Evolutionary conservation across 2,113 vertebrate species (phyloP).

Genomic region (Phasianus colchicus): DNA sequence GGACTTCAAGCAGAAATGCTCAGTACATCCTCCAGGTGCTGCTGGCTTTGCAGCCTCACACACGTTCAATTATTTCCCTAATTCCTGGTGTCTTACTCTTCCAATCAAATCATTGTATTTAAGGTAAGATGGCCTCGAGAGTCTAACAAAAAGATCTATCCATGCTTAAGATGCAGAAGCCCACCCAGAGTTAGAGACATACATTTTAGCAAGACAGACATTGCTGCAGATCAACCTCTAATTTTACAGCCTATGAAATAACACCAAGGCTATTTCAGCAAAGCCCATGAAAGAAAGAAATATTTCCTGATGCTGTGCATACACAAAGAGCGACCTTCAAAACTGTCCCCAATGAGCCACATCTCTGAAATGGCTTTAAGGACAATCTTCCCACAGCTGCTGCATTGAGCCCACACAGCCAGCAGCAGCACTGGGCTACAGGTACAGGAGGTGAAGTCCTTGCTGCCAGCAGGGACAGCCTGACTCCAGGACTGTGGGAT

Average conservation of each 20-base stretch:
- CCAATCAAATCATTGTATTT: not conserved
- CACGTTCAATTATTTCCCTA: not conserved
- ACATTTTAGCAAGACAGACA: not conserved
- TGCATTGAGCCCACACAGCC: not conserved
- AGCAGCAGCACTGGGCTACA: not conserved
- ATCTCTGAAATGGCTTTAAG: not conserved
- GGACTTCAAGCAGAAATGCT: not conserved
- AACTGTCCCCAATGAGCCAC: not conserved
- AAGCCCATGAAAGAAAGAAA: not conserved
- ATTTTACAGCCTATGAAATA: not conserved
- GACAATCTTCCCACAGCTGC: not conserved
- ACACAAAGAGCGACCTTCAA: not conserved
- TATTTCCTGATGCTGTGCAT: not conserved
- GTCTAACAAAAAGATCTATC: not conserved
- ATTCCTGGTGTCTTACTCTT: not conserved
- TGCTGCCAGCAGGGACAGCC: not conserved
- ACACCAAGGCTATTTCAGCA: not conserved
- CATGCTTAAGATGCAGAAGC: accelerated
- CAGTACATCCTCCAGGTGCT: not conserved
- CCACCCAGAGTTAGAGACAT: not conserved
- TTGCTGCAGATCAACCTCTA: not conserved
- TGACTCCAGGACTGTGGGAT: not conserved
- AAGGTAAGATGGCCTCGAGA: not conserved
- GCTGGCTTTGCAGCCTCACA: not conserved
- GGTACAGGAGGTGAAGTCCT: not conserved